These are phyloP conservation scores for Strix aluco DNA, from an alignment of 2,113 vertebrate species.

Conservation along the genomic window DNA sequence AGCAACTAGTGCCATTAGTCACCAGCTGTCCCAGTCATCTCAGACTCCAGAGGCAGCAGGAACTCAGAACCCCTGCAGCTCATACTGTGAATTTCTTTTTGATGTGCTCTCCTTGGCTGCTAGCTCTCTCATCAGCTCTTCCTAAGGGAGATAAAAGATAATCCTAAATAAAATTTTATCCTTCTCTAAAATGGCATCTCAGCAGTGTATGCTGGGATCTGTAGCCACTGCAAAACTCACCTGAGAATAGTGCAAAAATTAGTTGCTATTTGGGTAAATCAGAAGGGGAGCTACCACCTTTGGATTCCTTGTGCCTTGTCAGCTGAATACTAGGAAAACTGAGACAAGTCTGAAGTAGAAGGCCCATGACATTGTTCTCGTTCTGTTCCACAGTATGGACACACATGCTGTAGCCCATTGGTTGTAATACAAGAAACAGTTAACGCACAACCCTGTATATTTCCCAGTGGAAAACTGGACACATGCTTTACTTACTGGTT, in stretches of 20 bases:
- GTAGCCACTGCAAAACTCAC: background rate
- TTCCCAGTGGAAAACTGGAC: background rate
- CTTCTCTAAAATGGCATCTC: background rate
- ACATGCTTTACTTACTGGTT: slow-evolving; percentile 80
- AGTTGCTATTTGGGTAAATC: background rate
- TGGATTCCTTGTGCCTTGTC: background rate
- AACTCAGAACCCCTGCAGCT: background rate
- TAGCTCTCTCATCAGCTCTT: background rate
- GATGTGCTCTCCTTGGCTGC: background rate
- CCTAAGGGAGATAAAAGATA: background rate
- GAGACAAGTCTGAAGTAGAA: background rate
- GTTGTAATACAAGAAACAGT: background rate
- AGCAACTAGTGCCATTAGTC: background rate
- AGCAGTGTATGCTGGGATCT: background rate
- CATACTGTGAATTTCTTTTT: background rate
- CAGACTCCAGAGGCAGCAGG: background rate
- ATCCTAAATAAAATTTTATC: background rate
- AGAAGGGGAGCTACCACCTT: background rate
- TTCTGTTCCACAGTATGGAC: background rate
- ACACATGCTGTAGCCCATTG: background rate
- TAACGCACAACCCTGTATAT: background rate
- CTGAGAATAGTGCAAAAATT: background rate
- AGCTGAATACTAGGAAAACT: background rate
- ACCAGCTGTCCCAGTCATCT: background rate
- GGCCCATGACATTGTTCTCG: accelerated